Conservation (phyloP, 1,140 invertebrate species). For the Muscidifurax raptorellus region DNA sequence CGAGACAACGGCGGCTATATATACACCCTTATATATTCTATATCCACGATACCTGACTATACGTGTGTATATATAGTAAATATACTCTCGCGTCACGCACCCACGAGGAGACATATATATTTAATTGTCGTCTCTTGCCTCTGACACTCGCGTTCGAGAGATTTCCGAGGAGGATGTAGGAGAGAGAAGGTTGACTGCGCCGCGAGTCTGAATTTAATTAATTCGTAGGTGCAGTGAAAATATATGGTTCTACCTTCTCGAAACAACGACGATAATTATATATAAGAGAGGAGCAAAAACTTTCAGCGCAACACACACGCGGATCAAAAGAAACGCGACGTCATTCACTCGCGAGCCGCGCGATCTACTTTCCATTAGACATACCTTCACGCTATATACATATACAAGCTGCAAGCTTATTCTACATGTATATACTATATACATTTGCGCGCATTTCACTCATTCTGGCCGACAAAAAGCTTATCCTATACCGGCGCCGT, state of each 20-base stretch:
- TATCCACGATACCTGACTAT: background rate
- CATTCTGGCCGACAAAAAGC: background rate
- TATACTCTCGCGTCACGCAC: background rate
- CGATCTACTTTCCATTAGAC: background rate
- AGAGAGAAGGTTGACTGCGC: too few relatives aligned
- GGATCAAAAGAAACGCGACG: conserved; percentile 1
- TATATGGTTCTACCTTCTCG: too few relatives aligned
- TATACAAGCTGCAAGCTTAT: too few relatives aligned
- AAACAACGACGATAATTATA: background rate
- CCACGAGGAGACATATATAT: background rate
- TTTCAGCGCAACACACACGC: background rate
- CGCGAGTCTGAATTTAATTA: too few relatives aligned
- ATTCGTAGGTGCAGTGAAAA: too few relatives aligned
- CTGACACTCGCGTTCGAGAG: conserved; percentile 22
- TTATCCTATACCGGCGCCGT: background rate
- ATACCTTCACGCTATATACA: background rate
- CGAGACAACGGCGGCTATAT: background rate
- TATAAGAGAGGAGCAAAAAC: background rate
- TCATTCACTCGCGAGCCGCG: background rate
- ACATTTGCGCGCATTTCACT: background rate
- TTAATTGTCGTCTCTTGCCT: conserved; percentile 26
- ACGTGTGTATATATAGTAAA: background rate
- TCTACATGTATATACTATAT: too few relatives aligned
- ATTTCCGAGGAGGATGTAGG: background rate
- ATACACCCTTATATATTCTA: background rate